Base-by-base conservation (phyloP, 1,140 invertebrate species). In the Bilobella aurantiaca region DNA sequence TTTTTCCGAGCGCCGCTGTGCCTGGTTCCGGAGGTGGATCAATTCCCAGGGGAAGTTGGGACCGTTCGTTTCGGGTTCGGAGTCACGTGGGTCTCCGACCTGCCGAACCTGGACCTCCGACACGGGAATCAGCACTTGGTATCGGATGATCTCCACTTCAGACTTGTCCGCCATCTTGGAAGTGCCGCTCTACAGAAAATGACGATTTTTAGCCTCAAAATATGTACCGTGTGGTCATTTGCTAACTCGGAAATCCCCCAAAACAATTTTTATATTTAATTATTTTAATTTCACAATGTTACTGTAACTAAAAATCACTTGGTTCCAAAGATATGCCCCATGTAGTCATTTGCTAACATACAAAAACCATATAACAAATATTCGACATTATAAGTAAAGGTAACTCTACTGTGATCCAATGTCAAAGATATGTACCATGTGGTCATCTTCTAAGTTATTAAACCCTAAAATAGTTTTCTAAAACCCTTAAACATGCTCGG, bases 91-190 rank as follows among this genome's bases (percentile, higher is more conserved):
- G 74, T 75, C 28, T 57, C 68, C 71, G 25, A 69, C 66, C 60
- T 73, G 71, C 57, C 93, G 82, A 46, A 97, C 94, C 82, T 97
- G 94, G 16, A 98, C 93, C 81, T 97, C 93, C 5, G 91, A 93
- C 18, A 97, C 93, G 1, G 94, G 94, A 74, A 98, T 96, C 34
- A 96, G 78, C 57, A 93, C 91, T 81, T 96, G 93, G 78, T 95
- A 96, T 62, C 93, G 83, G 74, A 95, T 95, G 71, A 96, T 94
- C 82, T 96, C 93, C 59, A 94, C 90, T 77, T 94, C 91, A 67
- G 86, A 90, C 58, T 73, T 72, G 68, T 71, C 71, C 3, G 64
- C 58, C 27, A 69, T 58, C 58, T 73, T 72, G 0, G 68, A 69
- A n/a, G 67, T 64, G 46, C 65, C 65, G 57, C 89, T 88, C 89